Evolutionary conservation across 2,888 invertebrate genomes (phyloP).

Genomic region (Clusia tigrina): DNA sequence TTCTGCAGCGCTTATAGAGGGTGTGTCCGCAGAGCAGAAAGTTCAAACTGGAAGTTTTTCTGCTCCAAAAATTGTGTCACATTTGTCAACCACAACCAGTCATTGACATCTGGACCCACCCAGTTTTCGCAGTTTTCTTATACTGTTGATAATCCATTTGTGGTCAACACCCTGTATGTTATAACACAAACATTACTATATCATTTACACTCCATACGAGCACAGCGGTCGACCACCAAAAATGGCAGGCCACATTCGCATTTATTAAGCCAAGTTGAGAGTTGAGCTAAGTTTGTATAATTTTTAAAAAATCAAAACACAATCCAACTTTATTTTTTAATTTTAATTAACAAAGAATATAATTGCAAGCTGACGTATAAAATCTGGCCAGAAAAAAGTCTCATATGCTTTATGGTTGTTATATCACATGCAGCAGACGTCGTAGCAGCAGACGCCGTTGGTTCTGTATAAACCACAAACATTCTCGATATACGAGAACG

Average conservation of each 20-base stretch:
- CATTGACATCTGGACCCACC: too few relatives aligned
- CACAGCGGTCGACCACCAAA: constrained; percentile 32
- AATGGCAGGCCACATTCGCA: constrained; percentile 20
- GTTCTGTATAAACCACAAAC: too few relatives aligned
- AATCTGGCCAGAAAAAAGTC: neutral
- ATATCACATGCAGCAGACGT: neutral
- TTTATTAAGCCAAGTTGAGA: neutral
- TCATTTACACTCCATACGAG: constrained; percentile 52
- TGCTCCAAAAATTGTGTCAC: too few relatives aligned
- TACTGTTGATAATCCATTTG: too few relatives aligned
- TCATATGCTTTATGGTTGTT: neutral
- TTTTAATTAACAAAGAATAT: constrained; percentile 6
- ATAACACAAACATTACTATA: constrained; percentile 41
- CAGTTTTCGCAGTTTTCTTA: too few relatives aligned
- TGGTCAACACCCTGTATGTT: constrained; percentile 28
- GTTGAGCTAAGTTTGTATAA: neutral
- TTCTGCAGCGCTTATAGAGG: constrained; percentile 48
- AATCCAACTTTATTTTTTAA: constrained; percentile 10
- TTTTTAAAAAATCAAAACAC: constrained; percentile 7
- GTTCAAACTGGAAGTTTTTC: constrained; percentile 1
- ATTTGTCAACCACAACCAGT: neutral
- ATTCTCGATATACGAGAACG: too few relatives aligned
- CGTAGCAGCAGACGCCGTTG: too few relatives aligned
- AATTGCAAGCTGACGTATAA: neutral
- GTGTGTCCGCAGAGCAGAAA: neutral